Evolutionary conservation across 2,797 vertebrate species (phyloP), one percentile per base, ranked within the genome.

Genomic region (Odontamblyopus rebecca): DNA sequence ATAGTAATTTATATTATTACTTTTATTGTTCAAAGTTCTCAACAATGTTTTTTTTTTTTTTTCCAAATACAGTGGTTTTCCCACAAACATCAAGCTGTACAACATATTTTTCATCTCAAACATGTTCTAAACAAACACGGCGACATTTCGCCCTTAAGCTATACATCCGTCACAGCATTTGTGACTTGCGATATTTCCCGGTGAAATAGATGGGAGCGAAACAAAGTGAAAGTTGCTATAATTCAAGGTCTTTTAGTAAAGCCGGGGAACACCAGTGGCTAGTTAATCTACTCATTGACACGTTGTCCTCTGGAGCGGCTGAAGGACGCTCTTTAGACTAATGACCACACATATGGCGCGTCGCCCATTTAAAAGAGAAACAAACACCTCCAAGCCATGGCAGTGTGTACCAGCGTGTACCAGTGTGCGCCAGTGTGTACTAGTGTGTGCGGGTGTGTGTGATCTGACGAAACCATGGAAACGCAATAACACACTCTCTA

Each of bases 201-300:
- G 71, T 84, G 77, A 87, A 90, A 87, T 85, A 75, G 76, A 87
- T 88, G 83, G 63, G 76, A 88, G 85, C 71, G 76, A 90, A 92
- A 91, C 82, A 88, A 87, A 89, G 87, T 88, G 83, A 89, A 88
- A 91, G 87, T 91, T 91, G 81, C 80, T 85, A 89, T 90, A 88
- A 92, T 90, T 92, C 93, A 94, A 94, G 92, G 93, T 93, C 88
- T 67, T 94, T 92, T 78, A 67, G 82, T 79, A 79, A 91, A 87
- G 80, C 85, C 59, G 70, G 86, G 81, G 80, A 89, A 78, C 76
- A 90, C 82, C 78, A 68, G 83, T 82, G 75, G 86, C 89, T 87
- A 92, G 90, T 93, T 92, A 92, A 94, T 94, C 91, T 93, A 85
- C 86, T 90, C 90, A 93, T 93, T 93, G 92, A 93, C 93, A 93